A percentile compares a stretch with the other conserved stretches of the same genome.
Conservation (phyloP, 2,888 invertebrate species). For the Nomada lathburiana region DNA sequence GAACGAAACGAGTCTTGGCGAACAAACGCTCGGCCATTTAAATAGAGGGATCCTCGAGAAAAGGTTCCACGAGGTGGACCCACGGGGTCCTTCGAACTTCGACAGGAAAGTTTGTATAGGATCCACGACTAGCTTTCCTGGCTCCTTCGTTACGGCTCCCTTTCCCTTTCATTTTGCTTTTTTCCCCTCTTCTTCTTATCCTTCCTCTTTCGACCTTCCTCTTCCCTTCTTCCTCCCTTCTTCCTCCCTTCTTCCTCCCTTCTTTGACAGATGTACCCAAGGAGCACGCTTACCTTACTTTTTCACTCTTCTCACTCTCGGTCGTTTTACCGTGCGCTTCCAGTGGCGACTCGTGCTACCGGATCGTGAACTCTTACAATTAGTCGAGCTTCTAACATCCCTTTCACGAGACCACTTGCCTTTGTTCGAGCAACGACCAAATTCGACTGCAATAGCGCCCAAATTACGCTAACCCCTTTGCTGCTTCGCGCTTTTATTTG, state of each 20-base stretch:
- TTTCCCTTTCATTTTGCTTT: constrained; percentile 34
- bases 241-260: constrained; percentile 37
- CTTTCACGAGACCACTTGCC: constrained; percentile 59
- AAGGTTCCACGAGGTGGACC: constrained; percentile 69
- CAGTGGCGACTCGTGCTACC: constrained; percentile 51
- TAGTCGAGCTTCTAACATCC: constrained; percentile 63
- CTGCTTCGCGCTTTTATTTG: constrained; percentile 11
- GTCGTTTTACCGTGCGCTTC: constrained; percentile 29
- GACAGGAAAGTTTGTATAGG: constrained; percentile 72
- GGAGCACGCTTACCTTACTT: constrained; percentile 55
- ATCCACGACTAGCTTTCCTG: constrained; percentile 59
- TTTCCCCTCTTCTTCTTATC: constrained; percentile 36
- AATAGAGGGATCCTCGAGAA: constrained; percentile 72
- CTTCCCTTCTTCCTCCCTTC: constrained; percentile 31
- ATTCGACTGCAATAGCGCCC: constrained; percentile 22
- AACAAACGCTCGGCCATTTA: constrained; percentile 76
- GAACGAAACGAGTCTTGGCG: constrained; percentile 68
- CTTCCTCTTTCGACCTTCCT: constrained; percentile 42
- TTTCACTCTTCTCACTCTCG: constrained; percentile 11
- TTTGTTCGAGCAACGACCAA: constrained; percentile 57
- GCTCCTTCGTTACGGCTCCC: constrained; percentile 61
- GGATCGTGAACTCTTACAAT: constrained; percentile 61
- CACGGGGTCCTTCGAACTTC: constrained; percentile 67
- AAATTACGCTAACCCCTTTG: not conserved
- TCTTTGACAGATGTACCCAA: constrained; percentile 67